Percentiles rank a stretch among this genome's conserved stretches.
phyloP scores from a whole-genome alignment of 1,140 invertebrate species.

The Tetramorium simillimum region DNA sequence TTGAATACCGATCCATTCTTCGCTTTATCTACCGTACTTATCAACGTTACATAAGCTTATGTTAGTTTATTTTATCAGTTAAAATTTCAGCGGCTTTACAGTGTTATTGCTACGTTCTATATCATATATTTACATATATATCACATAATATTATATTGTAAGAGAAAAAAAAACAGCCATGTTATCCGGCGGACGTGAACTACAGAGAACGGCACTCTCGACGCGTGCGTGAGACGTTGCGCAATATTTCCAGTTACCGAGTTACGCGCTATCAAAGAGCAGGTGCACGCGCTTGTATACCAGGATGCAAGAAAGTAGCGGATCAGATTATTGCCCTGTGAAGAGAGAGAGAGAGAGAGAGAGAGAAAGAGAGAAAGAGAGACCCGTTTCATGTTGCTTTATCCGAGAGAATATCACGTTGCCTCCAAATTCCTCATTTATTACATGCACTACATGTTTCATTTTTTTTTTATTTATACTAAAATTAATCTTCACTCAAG shows the following conservation, averaged over 20 bases:
- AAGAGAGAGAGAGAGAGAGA: conserved; percentile 10
- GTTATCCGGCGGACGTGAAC: background rate
- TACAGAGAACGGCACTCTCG: background rate
- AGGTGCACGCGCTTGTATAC: conserved; percentile 2
- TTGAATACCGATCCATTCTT: background rate
- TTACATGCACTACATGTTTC: background rate
- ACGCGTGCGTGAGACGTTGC: background rate
- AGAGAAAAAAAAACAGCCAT: background rate
- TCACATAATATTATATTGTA: background rate
- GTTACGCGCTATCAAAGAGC: background rate
- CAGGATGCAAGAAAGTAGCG: background rate
- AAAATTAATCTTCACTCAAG: background rate
- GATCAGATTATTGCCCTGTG: background rate
- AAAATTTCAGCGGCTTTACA: background rate
- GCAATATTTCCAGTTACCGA: conserved; percentile 8
- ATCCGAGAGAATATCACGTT: background rate
- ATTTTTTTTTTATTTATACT: background rate
- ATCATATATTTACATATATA: background rate
- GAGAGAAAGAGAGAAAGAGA: conserved; percentile 29
- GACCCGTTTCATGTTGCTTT: background rate
- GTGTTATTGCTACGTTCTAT: background rate
- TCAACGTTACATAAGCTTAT: background rate
- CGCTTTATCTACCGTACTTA: background rate
- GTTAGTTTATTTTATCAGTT: background rate
- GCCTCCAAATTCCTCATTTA: background rate